Conservation (phyloP, 2,797 vertebrate species). For the Uromys caudimaculatus region DNA sequence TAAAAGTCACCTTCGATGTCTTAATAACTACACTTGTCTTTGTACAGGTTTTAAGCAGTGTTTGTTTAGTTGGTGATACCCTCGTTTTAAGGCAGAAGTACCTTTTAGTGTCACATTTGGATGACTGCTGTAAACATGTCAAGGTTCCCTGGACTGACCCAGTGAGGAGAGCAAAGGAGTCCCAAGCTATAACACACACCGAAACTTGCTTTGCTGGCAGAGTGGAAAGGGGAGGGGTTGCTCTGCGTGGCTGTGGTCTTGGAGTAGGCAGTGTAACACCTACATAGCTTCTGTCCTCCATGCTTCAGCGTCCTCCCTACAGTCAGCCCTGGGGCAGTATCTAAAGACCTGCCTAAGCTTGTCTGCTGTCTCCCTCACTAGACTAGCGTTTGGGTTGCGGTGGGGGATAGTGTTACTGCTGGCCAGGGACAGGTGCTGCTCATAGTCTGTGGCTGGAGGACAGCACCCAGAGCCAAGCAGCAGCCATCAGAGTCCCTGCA, state of each 20-base stretch:
- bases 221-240: not conserved
- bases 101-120: not conserved
- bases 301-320: not conserved
- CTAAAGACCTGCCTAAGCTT: not conserved
- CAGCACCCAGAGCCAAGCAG: too few species aligned
- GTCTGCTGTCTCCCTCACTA: not conserved
- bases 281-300: not conserved
- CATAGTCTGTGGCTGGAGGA: rapidly evolving
- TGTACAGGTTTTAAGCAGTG: not conserved
- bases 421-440: not conserved
- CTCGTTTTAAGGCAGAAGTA: not conserved
- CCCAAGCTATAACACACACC: not conserved
- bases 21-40: not conserved
- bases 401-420: not conserved
- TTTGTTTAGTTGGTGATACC: constrained; percentile 9
- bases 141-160: not conserved
- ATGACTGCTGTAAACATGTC: not conserved
- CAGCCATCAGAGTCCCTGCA: rapidly evolving
- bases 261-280: not conserved
- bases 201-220: not conserved
- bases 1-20: not conserved
- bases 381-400: not conserved
- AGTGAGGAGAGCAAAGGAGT: not conserved
- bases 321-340: not conserved
- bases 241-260: not conserved